These are phyloP conservation scores for Orius insidiosus DNA, from an alignment of 1,140 invertebrate genomes.

Conservation along the genomic window DNA sequence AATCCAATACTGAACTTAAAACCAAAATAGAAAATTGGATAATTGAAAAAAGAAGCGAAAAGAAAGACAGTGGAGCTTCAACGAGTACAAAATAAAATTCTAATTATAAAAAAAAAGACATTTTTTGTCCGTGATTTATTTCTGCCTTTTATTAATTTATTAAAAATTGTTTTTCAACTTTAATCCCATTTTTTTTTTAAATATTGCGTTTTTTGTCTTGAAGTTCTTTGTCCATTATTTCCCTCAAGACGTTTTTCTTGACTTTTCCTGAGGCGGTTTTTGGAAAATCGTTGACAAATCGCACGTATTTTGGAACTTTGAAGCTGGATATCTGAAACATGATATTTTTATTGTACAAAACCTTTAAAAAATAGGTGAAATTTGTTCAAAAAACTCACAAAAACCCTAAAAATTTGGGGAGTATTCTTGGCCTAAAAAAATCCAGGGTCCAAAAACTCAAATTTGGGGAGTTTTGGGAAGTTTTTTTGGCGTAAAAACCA, in stretches of 20 bases:
- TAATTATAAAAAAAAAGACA: too few relatives aligned
- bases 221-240: neutral
- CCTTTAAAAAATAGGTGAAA: neutral
- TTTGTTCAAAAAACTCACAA: neutral
- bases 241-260: slow-evolving; percentile 51
- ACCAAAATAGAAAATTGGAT: slow-evolving; percentile 69
- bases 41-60: slow-evolving; percentile 34
- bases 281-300: slow-evolving; percentile 54
- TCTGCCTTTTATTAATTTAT: too few relatives aligned
- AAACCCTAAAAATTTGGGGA: too few relatives aligned
- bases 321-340: slow-evolving; percentile 50
- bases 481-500: too few relatives aligned
- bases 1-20: slow-evolving; percentile 59
- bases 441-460: too few relatives aligned
- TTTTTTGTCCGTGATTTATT: too few relatives aligned
- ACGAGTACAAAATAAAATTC: too few relatives aligned
- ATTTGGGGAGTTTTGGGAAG: too few relatives aligned
- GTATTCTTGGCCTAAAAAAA: too few relatives aligned
- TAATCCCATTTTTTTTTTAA: too few relatives aligned
- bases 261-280: slow-evolving; percentile 72
- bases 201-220: too few relatives aligned
- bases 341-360: neutral
- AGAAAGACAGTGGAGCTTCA: neutral
- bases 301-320: slow-evolving; percentile 64
- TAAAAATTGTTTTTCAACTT: too few relatives aligned